A percentile compares a stretch with the other conserved stretches of the same genome.
phyloP scores from a whole-genome alignment of 2,888 invertebrate species.

The Amitus sp. region DNA sequence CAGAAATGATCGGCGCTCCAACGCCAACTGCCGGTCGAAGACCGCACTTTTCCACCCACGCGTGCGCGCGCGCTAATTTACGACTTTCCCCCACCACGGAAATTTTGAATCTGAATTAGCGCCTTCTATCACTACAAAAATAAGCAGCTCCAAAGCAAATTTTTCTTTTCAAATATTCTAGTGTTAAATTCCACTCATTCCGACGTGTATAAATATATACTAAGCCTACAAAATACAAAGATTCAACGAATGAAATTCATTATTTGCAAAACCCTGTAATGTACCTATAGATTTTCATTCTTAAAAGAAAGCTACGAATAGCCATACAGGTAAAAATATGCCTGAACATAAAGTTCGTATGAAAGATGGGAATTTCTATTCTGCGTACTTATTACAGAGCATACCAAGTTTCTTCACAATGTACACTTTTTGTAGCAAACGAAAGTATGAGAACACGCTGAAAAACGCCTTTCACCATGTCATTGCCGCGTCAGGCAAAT shows the following conservation, averaged over 20 bases:
- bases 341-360: slow-evolving; percentile 5
- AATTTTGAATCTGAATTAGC: too few relatives aligned
- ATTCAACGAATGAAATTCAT: too few relatives aligned
- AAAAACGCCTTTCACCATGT: slow-evolving; percentile 45
- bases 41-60: slow-evolving; percentile 21
- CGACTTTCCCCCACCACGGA: too few relatives aligned
- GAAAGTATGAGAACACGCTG: slow-evolving; percentile 57
- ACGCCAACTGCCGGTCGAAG: slow-evolving; percentile 42
- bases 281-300: slow-evolving; percentile 23
- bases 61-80: not conserved
- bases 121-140: too few relatives aligned
- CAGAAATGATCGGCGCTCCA: slow-evolving; percentile 53
- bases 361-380: slow-evolving; percentile 50
- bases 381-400: slow-evolving; percentile 34
- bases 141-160: slow-evolving; percentile 7
- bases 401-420: slow-evolving; percentile 21
- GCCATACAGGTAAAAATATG: not conserved
- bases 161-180: slow-evolving; percentile 40
- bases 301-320: slow-evolving; percentile 19
- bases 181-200: too few relatives aligned
- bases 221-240: too few relatives aligned
- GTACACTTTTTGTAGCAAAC: slow-evolving; percentile 41
- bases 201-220: too few relatives aligned
- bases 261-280: too few relatives aligned
- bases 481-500: slow-evolving; percentile 35